Evolutionary conservation across 1,140 invertebrate genomes (phyloP).

Genomic region (Nasonia giraulti): DNA sequence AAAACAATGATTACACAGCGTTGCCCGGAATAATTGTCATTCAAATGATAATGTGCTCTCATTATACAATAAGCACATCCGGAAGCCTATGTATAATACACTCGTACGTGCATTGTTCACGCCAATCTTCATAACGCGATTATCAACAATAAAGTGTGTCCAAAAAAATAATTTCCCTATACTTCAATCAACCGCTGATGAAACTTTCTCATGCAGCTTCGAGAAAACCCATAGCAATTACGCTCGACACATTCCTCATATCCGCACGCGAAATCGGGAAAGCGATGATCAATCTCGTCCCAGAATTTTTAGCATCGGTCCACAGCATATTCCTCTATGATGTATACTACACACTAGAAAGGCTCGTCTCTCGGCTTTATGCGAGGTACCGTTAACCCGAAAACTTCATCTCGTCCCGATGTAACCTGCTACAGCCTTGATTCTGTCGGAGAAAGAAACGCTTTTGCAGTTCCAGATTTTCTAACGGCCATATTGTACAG

Average conservation of each 20-base stretch:
- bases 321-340: background rate
- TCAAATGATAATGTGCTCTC: too few species aligned
- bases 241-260: background rate
- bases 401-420: background rate
- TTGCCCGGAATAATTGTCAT: too few species aligned
- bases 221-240: background rate
- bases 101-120: too few species aligned
- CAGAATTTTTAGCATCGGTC: background rate
- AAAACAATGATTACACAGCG: too few species aligned
- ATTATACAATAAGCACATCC: too few species aligned
- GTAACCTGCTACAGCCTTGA: background rate
- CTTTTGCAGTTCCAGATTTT: constrained; percentile 23
- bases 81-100: too few species aligned
- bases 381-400: constrained; percentile 20
- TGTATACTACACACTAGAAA: background rate
- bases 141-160: too few species aligned
- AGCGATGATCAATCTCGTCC: constrained; percentile 15
- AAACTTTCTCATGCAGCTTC: background rate
- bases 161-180: too few species aligned
- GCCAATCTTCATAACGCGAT: too few species aligned
- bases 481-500: background rate
- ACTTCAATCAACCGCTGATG: too few species aligned
- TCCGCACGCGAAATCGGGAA: constrained; percentile 10
- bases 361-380: background rate
- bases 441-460: constrained; percentile 5